Conservation (phyloP, 2,797 vertebrate species). For the Alcedo atthis region DNA sequence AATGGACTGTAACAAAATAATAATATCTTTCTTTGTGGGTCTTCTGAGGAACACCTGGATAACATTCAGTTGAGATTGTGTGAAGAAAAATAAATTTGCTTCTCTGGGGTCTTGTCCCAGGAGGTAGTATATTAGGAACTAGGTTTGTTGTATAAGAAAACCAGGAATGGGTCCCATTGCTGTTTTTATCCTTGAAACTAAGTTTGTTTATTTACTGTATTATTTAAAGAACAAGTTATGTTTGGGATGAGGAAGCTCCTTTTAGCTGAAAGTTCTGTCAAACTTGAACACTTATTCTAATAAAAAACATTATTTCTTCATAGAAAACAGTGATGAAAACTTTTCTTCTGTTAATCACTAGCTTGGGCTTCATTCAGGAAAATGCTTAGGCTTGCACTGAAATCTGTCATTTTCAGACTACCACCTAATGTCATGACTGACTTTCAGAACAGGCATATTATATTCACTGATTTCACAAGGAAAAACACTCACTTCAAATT, state of each 20-base stretch:
- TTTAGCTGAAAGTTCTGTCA: background rate
- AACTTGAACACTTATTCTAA: background rate
- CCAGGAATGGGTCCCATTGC: background rate
- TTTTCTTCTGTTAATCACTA: background rate
- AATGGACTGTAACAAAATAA: constrained; percentile 35
- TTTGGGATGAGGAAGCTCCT: background rate
- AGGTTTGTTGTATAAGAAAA: background rate
- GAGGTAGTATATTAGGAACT: background rate
- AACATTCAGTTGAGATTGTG: background rate
- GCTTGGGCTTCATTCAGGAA: background rate
- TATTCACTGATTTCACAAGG: background rate
- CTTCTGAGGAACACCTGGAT: constrained; percentile 36
- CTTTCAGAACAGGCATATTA: background rate
- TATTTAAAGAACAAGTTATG: background rate
- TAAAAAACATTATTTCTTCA: background rate
- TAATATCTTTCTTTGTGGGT: constrained; percentile 50
- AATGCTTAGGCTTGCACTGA: background rate
- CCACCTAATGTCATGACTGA: background rate
- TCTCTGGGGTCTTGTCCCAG: background rate
- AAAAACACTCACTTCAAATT: background rate
- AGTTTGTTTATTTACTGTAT: background rate
- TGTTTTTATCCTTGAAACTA: background rate
- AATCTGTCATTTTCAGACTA: background rate
- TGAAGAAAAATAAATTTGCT: constrained; percentile 30
- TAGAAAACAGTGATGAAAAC: background rate